Evolutionary conservation across 1,140 invertebrate genomes (phyloP).

Genomic region (Zophobas morio): DNA sequence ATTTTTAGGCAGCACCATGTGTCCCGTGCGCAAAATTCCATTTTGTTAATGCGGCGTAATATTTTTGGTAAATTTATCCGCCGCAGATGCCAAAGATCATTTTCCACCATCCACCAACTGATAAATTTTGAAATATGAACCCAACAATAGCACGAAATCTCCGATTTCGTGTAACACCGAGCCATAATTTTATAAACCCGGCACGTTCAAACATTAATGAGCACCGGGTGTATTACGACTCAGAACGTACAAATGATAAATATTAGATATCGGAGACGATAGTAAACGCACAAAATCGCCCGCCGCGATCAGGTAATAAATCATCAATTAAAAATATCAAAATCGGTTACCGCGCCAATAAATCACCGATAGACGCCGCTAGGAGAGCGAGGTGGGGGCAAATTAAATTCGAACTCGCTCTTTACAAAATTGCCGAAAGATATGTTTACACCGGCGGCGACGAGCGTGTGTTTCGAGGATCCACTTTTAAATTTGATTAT

Average conservation of each 20-base stretch:
- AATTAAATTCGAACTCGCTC: too few species aligned
- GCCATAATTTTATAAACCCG: conserved; percentile 13
- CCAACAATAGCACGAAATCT: not conserved
- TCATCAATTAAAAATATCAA: not conserved
- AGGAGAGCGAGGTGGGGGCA: not conserved
- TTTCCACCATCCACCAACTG: not conserved
- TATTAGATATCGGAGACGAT: not conserved
- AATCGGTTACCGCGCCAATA: not conserved
- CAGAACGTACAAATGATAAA: conserved; percentile 10
- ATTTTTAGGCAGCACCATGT: too few species aligned
- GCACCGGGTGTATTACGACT: conserved; percentile 9
- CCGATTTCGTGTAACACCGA: not conserved
- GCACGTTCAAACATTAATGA: conserved; percentile 20
- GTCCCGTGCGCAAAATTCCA: too few species aligned
- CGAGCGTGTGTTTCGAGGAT: too few species aligned
- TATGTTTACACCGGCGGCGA: too few species aligned
- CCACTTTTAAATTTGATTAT: too few species aligned
- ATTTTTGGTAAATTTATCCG: not conserved
- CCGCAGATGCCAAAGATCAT: not conserved
- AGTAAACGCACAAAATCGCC: not conserved
- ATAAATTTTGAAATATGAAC: conserved; percentile 10
- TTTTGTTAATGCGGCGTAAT: not conserved
- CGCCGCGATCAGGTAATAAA: not conserved
- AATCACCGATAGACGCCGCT: not conserved
- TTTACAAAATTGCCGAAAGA: too few species aligned